Base-by-base conservation (phyloP, 2,113 vertebrate genomes). In the Grammomys surdaster region DNA sequence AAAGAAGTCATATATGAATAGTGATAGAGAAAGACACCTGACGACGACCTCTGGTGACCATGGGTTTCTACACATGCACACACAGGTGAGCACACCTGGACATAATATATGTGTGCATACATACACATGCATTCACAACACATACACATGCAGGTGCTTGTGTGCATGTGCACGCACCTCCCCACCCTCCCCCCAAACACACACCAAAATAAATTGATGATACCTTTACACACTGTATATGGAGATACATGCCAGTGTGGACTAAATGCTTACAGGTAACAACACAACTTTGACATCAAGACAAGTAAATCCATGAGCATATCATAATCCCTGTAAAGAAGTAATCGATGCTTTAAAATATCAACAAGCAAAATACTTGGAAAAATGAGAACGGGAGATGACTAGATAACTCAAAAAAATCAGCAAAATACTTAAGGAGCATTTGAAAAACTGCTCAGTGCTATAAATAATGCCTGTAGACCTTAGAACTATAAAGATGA, bases 331-430 rank as follows among this genome's bases (percentile, higher is more conserved):
- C 46, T 24, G 22, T 28, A 76, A 82, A n/a, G 43, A 12, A 58
- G 20, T 94, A 90, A 82, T 46, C 13, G 26, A 48, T 5, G 17
- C 14, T 67, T 67, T n/a, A 67, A 63, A 31, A 92, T 72, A 72
- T 86, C 7, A 69, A 36, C 75, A 76, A 88, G 54, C 90, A 92
- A 95, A 92, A 19, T 65, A 51, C 77, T 88, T 11, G 91, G 78
- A 20, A 60, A 88, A 81, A 95, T 51, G n/a, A 84, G 19, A 82
- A 77, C 86, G 88, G 6, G 26, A n/a, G 73, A 82, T 40, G 40
- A 91, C 60, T 13, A 84, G 5, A 28, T 22, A 92, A 85, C 51
- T 51, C 2, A 56, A 69, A 56, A 5, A 91, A 19, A 87, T 36
- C 17, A 70, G 4, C 43, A 85, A 93, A 88, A 43, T 7, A 1